These are phyloP conservation scores for Pachypsylla venusta DNA, from an alignment of 1,140 invertebrate genomes.

Conservation along the genomic window DNA sequence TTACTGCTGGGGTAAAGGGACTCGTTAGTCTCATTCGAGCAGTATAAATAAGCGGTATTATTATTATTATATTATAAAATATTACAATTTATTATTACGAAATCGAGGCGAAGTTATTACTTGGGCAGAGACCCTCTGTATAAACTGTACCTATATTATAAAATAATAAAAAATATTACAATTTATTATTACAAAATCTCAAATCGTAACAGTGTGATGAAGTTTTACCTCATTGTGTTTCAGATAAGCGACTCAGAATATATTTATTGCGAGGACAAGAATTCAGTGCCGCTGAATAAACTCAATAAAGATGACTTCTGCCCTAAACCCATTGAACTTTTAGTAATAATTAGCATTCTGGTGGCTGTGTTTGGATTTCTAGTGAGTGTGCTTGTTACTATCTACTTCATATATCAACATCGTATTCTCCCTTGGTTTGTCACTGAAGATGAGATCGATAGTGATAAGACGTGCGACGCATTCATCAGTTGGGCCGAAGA, in stretches of 20 bases:
- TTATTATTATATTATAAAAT: too few relatives aligned
- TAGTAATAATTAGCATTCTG: constrained; percentile 32
- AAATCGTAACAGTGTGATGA: too few relatives aligned
- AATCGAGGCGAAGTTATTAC: too few relatives aligned
- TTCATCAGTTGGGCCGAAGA: constrained; percentile 75
- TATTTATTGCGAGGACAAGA: constrained; percentile 32
- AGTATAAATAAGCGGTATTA: too few relatives aligned
- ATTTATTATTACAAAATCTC: too few relatives aligned
- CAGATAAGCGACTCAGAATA: constrained; percentile 21
- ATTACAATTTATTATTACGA: too few relatives aligned
- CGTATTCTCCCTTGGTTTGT: constrained; percentile 45
- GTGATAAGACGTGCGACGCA: constrained; percentile 65
- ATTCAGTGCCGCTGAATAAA: constrained; percentile 26
- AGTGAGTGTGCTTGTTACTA: constrained; percentile 33
- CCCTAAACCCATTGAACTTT: constrained; percentile 27
- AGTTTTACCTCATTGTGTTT: too few relatives aligned
- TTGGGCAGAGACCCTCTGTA: too few relatives aligned
- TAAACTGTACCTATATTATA: too few relatives aligned
- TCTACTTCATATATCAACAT: constrained; percentile 48
- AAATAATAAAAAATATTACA: too few relatives aligned
- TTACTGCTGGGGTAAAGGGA: too few relatives aligned
- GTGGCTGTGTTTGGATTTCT: constrained; percentile 35
- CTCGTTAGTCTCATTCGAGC: too few relatives aligned
- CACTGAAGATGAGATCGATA: constrained; percentile 54
- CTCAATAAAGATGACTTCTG: constrained; percentile 38